These are phyloP conservation scores for Steinernema feltiae DNA, from an alignment of 1,140 invertebrate species.

Conservation along the genomic window DNA sequence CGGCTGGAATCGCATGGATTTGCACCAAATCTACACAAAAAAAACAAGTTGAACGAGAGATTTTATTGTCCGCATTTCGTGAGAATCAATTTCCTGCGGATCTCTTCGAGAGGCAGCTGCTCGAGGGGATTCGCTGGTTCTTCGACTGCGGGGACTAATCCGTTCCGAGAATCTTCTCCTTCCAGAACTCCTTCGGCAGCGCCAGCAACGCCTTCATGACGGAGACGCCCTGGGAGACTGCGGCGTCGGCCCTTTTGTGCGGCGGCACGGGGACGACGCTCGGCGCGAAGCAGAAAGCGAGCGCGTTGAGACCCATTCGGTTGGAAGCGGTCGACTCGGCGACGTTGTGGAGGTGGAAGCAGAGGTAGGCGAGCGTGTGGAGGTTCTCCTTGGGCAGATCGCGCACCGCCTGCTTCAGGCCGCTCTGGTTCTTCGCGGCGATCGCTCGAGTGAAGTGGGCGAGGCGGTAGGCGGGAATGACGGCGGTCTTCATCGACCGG, in stretches of 20 bases:
- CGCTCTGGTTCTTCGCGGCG: not conserved
- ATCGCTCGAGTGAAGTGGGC: not conserved
- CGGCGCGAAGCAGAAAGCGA: not conserved
- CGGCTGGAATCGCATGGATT: too few species aligned
- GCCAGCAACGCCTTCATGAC: not conserved
- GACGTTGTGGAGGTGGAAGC: not conserved
- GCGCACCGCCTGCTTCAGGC: not conserved
- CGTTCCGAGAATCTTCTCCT: too few species aligned
- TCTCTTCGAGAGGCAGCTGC: too few species aligned
- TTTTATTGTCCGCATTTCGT: too few species aligned
- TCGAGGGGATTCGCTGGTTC: too few species aligned
- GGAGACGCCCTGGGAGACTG: not conserved
- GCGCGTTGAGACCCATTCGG: not conserved
- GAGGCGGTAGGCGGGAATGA: not conserved
- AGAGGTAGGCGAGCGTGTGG: not conserved
- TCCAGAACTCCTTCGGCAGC: not conserved
- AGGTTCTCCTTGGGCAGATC: not conserved
- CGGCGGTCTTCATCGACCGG: not conserved
- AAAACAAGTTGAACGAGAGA: too few species aligned
- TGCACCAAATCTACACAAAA: too few species aligned
- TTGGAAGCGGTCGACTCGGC: too few species aligned
- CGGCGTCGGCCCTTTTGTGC: not conserved
- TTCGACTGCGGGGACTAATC: too few species aligned
- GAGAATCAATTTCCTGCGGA: too few species aligned
- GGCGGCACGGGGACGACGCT: not conserved